These are phyloP conservation scores for Stomatorhinus ivindoensis DNA, from an alignment of 2,113 vertebrate genomes.

Conservation along the genomic window DNA sequence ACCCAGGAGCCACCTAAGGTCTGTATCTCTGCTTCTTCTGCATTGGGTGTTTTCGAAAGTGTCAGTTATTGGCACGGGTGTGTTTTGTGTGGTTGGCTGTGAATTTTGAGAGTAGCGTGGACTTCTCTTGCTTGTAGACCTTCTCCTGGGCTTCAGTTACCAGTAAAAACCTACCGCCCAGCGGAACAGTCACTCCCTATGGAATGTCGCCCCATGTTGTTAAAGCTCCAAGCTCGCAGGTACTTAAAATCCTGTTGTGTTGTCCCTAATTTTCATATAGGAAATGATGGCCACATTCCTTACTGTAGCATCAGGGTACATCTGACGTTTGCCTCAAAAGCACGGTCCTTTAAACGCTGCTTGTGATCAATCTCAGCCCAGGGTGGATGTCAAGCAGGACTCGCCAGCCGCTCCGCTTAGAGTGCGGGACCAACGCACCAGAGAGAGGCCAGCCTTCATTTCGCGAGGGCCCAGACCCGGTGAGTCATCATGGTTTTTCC, in stretches of 20 bases:
- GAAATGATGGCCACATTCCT: neutral
- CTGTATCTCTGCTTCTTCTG: neutral
- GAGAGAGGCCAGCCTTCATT: constrained; percentile 77
- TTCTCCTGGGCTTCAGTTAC: constrained; percentile 98
- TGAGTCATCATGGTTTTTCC: constrained; percentile 36
- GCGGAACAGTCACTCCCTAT: constrained; percentile 85
- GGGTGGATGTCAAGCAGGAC: constrained; percentile 81
- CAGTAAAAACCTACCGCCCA: constrained; percentile 98
- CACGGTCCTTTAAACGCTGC: neutral
- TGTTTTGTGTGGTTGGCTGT: neutral
- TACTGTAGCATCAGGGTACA: neutral
- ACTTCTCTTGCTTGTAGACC: constrained; percentile 78
- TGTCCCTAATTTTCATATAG: neutral
- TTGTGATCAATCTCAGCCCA: constrained; percentile 59
- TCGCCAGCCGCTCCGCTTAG: constrained; percentile 69
- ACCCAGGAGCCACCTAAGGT: constrained; percentile 88
- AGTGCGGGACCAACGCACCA: constrained; percentile 79
- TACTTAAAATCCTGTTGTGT: constrained; percentile 42
- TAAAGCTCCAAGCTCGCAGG: constrained; percentile 94
- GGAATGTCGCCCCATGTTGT: constrained; percentile 91
- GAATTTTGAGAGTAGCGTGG: constrained; percentile 67
- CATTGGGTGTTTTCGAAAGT: neutral
- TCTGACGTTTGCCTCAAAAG: neutral
- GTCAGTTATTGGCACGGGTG: neutral
- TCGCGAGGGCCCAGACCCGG: constrained; percentile 80